These are phyloP conservation scores for Mus spicilegus DNA, from an alignment of 2,113 vertebrate genomes.

Conservation along the genomic window DNA sequence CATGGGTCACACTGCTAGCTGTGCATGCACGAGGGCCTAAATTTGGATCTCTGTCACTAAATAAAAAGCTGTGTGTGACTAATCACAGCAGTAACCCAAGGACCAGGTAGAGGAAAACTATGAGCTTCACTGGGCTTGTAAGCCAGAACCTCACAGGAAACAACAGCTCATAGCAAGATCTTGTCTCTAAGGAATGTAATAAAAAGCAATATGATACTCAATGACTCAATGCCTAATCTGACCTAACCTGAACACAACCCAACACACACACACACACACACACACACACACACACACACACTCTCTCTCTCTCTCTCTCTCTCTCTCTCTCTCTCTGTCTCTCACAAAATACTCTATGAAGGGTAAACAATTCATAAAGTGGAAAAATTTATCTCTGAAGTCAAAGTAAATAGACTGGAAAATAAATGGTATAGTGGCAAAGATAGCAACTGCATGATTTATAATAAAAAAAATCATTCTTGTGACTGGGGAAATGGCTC, in stretches of 20 bases:
- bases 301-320: no score
- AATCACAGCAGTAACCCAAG: no score
- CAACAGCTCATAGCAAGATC: background rate
- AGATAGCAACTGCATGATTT: background rate
- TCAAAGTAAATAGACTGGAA: slow-evolving; percentile 15
- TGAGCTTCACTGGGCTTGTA: no score
- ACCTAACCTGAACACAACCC: background rate
- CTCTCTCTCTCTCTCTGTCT: no score
- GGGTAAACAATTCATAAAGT: background rate
- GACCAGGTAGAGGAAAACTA: background rate
- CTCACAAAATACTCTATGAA: background rate
- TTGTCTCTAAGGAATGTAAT: no score
- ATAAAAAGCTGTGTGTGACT: background rate
- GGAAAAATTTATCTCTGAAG: background rate
- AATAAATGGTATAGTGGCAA: background rate
- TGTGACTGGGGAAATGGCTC: background rate
- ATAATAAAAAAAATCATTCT: background rate
- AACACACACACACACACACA: background rate
- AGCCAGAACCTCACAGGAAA: fast-evolving
- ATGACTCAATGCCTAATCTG: background rate
- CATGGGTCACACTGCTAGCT: background rate
- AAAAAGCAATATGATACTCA: no score
- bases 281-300: no score
- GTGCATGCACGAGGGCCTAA: background rate
- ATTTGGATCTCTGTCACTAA: background rate